Conservation (phyloP, 2,113 vertebrate genomes). For the Perognathus longimembris region DNA sequence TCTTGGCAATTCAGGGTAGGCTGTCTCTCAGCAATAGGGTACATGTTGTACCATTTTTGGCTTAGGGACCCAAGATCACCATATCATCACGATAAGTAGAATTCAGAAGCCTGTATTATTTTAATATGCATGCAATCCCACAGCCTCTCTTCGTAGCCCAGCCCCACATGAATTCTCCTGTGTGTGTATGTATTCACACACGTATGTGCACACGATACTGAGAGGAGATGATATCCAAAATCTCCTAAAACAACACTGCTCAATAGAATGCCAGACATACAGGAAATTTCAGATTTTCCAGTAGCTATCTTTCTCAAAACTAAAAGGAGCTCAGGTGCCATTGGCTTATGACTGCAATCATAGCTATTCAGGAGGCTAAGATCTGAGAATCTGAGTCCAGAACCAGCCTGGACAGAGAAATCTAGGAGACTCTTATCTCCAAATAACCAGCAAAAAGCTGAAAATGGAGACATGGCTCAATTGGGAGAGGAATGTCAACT, state of each 20-base stretch:
- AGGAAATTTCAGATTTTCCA: background rate
- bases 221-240: background rate
- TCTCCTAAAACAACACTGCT: background rate
- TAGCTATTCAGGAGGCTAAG: too few species aligned
- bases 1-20: background rate
- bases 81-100: background rate
- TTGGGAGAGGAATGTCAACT: too few species aligned
- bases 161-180: background rate
- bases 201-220: background rate
- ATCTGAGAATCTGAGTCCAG: too few species aligned
- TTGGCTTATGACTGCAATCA: too few species aligned
- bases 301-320: background rate
- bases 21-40: background rate
- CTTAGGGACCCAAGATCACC: background rate
- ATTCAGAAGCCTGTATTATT: slow-evolving; percentile 7
- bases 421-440: too few species aligned
- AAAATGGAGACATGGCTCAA: too few species aligned
- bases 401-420: too few species aligned
- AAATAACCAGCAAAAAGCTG: too few species aligned
- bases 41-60: background rate
- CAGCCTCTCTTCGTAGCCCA: background rate
- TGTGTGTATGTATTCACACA: background rate
- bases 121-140: background rate
- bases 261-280: background rate
- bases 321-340: too few species aligned